Conservation (phyloP, 2,797 vertebrate genomes). For the Hirundo rustica region DNA sequence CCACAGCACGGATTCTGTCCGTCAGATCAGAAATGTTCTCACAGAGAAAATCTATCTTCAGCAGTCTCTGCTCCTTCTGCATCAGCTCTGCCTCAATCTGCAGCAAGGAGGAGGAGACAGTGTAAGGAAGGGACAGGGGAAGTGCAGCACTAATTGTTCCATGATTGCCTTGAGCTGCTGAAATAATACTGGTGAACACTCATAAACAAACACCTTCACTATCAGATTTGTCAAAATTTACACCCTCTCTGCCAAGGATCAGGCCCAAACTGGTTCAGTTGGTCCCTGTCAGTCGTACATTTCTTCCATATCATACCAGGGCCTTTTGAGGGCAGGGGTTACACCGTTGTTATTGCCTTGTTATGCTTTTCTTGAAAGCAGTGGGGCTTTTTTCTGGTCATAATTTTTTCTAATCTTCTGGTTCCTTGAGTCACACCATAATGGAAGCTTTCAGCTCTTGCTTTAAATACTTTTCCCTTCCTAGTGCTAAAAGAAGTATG, state of each 20-base stretch:
- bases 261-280: not conserved
- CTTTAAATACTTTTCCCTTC: not conserved
- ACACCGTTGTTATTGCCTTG: not conserved
- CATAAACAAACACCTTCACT: not conserved
- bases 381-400: not conserved
- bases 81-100: conserved; percentile 85
- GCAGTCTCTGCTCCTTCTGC: conserved; percentile 82
- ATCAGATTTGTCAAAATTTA: not conserved
- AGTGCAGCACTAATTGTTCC: not conserved
- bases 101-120: not conserved
- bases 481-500: not conserved
- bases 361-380: not conserved
- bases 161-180: not conserved
- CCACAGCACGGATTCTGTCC: conserved; percentile 70
- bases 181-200: not conserved
- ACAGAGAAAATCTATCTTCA: conserved; percentile 85
- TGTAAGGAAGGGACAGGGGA: not conserved
- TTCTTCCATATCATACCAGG: not conserved
- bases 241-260: not conserved
- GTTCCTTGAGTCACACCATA: not conserved
- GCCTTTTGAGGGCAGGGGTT: not conserved
- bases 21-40: conserved; percentile 83
- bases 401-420: not conserved
- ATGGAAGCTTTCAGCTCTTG: not conserved
- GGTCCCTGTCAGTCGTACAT: fast-evolving